Base-by-base conservation (phyloP, 1,140 invertebrate species). In the Meloidogyne hapla region DNA sequence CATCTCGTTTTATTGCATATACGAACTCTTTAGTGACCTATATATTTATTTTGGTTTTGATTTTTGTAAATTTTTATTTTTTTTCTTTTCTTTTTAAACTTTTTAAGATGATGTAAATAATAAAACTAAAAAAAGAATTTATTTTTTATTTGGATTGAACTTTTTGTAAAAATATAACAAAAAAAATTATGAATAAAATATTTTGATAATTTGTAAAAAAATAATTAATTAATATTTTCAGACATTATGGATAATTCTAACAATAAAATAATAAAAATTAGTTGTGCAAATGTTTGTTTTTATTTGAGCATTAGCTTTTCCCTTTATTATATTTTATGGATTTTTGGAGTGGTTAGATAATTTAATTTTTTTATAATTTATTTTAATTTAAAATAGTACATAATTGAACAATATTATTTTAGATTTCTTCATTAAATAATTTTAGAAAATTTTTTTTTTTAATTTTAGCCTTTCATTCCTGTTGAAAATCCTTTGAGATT, bases 391-490 rank as follows among this genome's bases (percentile, higher is more conserved):
- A n/a, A n/a, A n/a, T n/a, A n/a, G n/a, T n/a, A n/a, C n/a, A n/a
- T n/a, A n/a, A n/a, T n/a, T n/a, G n/a, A n/a, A n/a, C n/a, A n/a
- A n/a, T n/a, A 15, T 45, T 15, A 45, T 15, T 6, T 6, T 45
- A 38, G 9, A 38, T 4, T 38, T 2, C 3, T 38, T 38, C 3
- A 38, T 4, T 9, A 2, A 38, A 38, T 45, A 9, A 42, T 42
- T 6, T 56, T 56, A 67, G 21, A 63, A 6, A 18, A 23, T 5
- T 64, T 26, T 28, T 33, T 33, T 10, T 18, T 28, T 64, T 38
- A 21, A 21, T 69, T 78, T 65, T 10, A 78, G 77, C 77, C 77
- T 23, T 78, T 78, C 28, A 69, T 78, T 40, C 67, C 69, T n/a
- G 67, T n/a, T 40, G 77, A 65, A n/a, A 68, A 23, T 64, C 10